Evolutionary conservation across 2,113 vertebrate species (phyloP), one percentile per base, ranked within the genome.

Genomic region (Peucedramus taeniatus): DNA sequence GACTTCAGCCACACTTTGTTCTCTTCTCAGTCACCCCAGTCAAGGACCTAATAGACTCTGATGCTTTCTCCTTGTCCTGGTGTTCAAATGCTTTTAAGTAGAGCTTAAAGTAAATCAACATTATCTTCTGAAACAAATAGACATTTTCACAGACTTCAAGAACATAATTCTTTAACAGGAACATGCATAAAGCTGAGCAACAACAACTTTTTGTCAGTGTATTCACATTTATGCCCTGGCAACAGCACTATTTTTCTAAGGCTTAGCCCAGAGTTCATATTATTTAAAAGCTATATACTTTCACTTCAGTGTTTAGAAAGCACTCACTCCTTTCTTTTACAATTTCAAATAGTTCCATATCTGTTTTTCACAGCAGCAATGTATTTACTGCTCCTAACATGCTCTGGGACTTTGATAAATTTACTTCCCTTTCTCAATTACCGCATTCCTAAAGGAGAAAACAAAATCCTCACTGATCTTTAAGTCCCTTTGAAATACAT

Each of bases 401-500:
- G 24, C 47, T 89, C 60, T 89, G 61, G 54, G 31, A 89, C 83
- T 61, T 89, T 72, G 83, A 91, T 81, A 86, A 82, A 76, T 83
- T 92, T 81, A 72, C 66, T 87, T 87, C 61, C 61, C 39, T 63
- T 90, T 49, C 66, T 71, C 90, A 95, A 88, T 82, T 90, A 93
- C 78, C 82, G 61, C 70, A 54, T 65, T 94, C 5, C 63, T 91
- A 90, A 91, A 89, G 40, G 9, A 94, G 35, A 35, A 39, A 89
- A 83, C 27, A 77, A 87, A 82, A 26, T 49, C 40, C 42, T 94
- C 50, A 80, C 23, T 33, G 45, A 47, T 75, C 33, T 71, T 78
- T 40, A 68, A 92, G 74, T 71, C 21, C 37, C 83, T 95, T 96
- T 95, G 91, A 96, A 89, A 93, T 88, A 69, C 49, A 70, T 86